Percentiles rank a stretch among this genome's conserved stretches.
phyloP scores from a whole-genome alignment of 2,888 invertebrate genomes.

The Ceriagrion tenellum region DNA sequence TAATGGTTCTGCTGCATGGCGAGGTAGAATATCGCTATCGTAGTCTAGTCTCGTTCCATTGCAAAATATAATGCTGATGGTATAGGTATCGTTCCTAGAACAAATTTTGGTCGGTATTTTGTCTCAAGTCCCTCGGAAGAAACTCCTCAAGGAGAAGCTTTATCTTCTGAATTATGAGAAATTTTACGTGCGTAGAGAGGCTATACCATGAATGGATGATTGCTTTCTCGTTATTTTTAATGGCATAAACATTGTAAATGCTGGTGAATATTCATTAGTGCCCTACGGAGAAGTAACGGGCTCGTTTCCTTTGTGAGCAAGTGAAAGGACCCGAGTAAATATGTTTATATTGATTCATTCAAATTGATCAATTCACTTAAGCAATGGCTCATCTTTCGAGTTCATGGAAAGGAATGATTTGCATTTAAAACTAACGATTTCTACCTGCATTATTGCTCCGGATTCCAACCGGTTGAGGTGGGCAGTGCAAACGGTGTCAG shows the following conservation, averaged over 20 bases:
- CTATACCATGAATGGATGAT: too few species aligned
- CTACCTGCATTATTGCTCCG: not conserved
- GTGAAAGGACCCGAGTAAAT: not conserved
- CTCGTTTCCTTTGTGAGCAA: not conserved
- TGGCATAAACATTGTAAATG: not conserved
- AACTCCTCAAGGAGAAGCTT: too few species aligned
- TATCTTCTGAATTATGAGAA: too few species aligned
- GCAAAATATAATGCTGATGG: too few species aligned
- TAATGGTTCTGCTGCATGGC: too few species aligned
- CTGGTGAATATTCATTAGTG: not conserved
- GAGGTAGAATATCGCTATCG: too few species aligned
- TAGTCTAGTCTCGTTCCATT: too few species aligned
- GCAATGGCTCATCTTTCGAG: not conserved
- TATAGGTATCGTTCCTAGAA: too few species aligned
- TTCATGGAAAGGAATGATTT: not conserved
- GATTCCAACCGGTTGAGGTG: not conserved
- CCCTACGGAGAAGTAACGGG: not conserved
- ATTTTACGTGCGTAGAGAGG: too few species aligned
- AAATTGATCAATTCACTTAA: not conserved
- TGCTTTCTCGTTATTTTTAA: too few species aligned
- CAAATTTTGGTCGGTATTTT: too few species aligned
- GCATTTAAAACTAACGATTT: not conserved
- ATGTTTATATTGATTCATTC: not conserved
- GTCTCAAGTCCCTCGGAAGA: too few species aligned
- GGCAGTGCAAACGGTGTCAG: not conserved